Evolutionary conservation across 2,113 vertebrate genomes (phyloP), one percentile per base, ranked within the genome.

Genomic region (Trogon melanurus): DNA sequence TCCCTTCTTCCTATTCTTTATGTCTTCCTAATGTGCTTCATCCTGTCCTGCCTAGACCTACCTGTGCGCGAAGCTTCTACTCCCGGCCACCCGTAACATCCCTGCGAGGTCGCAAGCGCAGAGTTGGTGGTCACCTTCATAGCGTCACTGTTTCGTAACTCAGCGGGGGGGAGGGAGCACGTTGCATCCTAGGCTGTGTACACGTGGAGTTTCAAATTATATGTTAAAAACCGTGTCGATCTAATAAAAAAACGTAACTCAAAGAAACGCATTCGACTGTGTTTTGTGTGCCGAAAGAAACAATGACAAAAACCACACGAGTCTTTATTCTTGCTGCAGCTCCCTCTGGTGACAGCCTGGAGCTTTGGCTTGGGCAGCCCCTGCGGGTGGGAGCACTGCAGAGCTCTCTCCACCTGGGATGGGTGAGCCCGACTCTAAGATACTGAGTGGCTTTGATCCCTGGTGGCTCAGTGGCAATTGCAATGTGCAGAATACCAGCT

Each of bases 221-320:
- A 7, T 75, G 34, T 84, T 75, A 71, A 64, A 41, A 67, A 51
- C 11, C 2, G 1, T 91, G 57, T 85, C 79, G 62, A 2, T 50
- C 65, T 89, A 96, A 97, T 96, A 96, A 96, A 96, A 41, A 88
- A 82, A 6, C 11, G 21, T 41, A 16, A 81, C 48, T 75, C 10
- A n/a, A 8, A 60, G 62, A 36, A 34, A 8, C 2, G 14, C 2
- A n/a, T 76, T 22, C 61, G 10, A 3, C 30, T 56, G 53, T 25
- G 79, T 36, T 20, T 8, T 87, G 1, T 67, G 45, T 54, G 65
- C 38, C 48, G 8, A 30, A 54, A 66, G 11, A 44, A 60, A 56
- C 6, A 11, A 16, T 3, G 58, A 3, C 25, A n/a, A 23, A 34
- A 13, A 41, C 2, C 2, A 3, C 2, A 12, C 0, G 5, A 60